Evolutionary conservation across 2,888 invertebrate genomes (phyloP), one percentile per base, ranked within the genome.

Genomic region (Hydriomena furcata): DNA sequence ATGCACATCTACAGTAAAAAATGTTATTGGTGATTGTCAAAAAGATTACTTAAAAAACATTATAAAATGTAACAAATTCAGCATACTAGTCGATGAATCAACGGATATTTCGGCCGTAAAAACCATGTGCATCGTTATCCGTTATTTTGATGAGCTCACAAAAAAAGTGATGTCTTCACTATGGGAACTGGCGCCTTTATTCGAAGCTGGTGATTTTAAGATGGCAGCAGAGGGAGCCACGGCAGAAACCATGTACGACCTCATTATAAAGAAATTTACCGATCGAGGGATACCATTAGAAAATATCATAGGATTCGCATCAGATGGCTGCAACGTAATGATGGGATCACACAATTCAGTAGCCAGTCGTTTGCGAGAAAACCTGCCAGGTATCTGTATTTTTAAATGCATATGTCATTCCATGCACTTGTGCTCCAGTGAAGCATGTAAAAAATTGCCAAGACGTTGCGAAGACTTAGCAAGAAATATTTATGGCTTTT

Each of bases 371-470:
- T 17, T 38, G 7, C 10, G 11, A 3, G 10, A 5, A 1, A 13
- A 38, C 3, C 5, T 27, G 25, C 37, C 41, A 7, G 27, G 41
- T 12, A 8, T 31, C 0, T 0, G 0, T 10, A 35, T 50, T 5
- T 24, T 40, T 7, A 50, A 44, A 23, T 44, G 40, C 8, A 20
- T 50, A 0, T 44, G 44, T 13, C 44, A 50, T 7, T 50, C 43
- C 0, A 1, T 28, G 3, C 43, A 43, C 1, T 21, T 50, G 0
- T 38, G 43, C 5, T 37, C 43, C 2, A 34, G 13, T 17, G 43
- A 50, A 10, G 32, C 50, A 0, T 50, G 50, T 7, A 44, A 50
- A 13, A 10, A 40, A 24, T 4, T 44, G 1, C 50, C 50, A 1
- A 8, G 38, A 13, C 17, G 44, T 1, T 35, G 34, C 7, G 50